Evolutionary conservation across 2,888 invertebrate species (phyloP).

Genomic region (Monochamus alternatus): DNA sequence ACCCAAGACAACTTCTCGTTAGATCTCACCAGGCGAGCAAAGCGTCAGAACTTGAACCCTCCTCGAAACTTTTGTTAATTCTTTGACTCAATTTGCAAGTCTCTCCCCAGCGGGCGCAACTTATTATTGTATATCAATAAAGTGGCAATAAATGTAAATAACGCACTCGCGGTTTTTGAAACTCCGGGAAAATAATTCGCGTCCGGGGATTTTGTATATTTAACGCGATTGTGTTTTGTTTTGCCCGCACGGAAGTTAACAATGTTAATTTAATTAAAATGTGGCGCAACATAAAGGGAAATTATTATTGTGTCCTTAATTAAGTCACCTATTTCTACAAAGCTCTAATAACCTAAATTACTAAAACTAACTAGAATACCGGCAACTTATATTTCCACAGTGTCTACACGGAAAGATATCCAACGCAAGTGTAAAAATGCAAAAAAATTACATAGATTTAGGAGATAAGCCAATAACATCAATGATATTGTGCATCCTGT

Average conservation of each 20-base stretch:
- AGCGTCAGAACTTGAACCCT: conserved; percentile 53
- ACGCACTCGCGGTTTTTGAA: not conserved
- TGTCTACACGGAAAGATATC: no score
- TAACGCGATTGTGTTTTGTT: no score
- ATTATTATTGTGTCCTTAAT: not conserved
- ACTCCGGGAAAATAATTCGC: no score
- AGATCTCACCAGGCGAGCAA: conserved; percentile 56
- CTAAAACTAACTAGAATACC: no score
- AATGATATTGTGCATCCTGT: no score
- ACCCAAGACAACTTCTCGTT: conserved; percentile 65
- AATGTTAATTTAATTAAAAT: conserved; percentile 9
- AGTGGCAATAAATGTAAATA: conserved; percentile 7
- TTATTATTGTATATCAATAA: conserved; percentile 30
- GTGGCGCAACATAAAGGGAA: not conserved
- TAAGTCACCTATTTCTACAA: conserved; percentile 3
- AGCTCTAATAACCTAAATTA: not conserved
- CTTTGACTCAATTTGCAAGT: conserved; percentile 63
- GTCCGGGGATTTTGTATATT: no score
- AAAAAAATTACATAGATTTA: no score
- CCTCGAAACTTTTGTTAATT: conserved; percentile 60
- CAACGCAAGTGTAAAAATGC: no score
- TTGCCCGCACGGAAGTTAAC: no score
- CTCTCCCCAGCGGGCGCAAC: conserved; percentile 13
- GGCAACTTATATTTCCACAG: no score
- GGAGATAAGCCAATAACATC: no score